Base-by-base conservation (phyloP, 92 coral and sea anemone species). In the Plumapathes pennacea region DNA sequence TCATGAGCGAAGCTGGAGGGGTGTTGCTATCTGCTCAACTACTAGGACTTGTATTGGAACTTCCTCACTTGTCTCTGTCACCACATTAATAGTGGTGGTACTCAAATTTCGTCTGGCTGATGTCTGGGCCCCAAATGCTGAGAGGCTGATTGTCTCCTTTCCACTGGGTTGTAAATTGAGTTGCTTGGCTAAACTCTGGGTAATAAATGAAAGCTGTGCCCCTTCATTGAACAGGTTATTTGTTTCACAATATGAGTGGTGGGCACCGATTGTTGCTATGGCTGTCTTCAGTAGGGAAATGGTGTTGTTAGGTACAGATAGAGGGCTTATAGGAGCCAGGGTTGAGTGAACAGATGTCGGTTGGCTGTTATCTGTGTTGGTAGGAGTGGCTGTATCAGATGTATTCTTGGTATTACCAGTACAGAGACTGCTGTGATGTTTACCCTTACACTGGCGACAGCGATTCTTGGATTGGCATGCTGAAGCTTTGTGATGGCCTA, bases 141-240 rank as follows among this genome's bases (percentile, higher is more conserved):
- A 79, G 38, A 61, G 34, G 27, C 25, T 32, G 25, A 69, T 62
- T 20, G 5, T 7, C 32, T 72, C 82, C 14, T 41, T 67, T 9
- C 21, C 13, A 22, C 42, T 12, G 28, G 77, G 55, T 32, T 29
- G 25, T 18, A 62, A 54, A 1, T 43, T 72, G 2, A 81, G 65
- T 36, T 73, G 38, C 27, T 67, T 56, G 13, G 72, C 88, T 37
- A 81, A 38, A 45, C 49, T 40, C 47, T 54, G 32, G 14, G 86
- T 69, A 32, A 80, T 64, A 24, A 80, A 72, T 25, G 86, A 79
- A 11, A 50, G 74, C 29, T 79, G 80, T 32, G 80, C 79, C 11
- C 71, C 80, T 56, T 78, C 80, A 46, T 78, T 74, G 22, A 78
- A 56, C 38, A 80, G 64, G 41, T 46, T 67, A 27, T 67, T 58